Conservation (phyloP, 2,797 vertebrate species). For the Crypturellus tataupa region DNA sequence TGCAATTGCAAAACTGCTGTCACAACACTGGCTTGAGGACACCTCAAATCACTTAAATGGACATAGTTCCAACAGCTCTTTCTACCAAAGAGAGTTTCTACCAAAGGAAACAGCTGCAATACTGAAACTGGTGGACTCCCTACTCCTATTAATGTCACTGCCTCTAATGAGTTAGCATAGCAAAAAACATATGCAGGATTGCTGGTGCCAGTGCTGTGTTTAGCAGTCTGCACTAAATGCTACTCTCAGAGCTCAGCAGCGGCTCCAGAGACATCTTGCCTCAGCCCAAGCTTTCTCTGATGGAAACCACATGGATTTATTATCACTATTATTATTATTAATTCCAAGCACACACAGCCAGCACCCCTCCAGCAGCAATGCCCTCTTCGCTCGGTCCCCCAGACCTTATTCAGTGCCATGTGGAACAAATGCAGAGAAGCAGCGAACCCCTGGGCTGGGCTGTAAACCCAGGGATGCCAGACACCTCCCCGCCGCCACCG, state of each 20-base stretch:
- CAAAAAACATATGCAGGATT: not conserved
- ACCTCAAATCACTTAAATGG: not conserved
- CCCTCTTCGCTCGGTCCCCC: not conserved
- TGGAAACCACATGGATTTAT: not conserved
- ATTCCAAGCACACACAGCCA: not conserved
- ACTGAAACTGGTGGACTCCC: not conserved
- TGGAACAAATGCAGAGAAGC: not conserved
- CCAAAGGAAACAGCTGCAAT: not conserved
- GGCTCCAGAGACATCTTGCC: not conserved
- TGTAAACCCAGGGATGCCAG: not conserved
- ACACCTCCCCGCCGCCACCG: not conserved
- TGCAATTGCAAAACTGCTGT: rapidly evolving
- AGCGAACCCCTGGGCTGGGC: rapidly evolving
- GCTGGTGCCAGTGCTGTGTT: not conserved
- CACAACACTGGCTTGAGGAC: no score
- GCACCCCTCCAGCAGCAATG: not conserved
- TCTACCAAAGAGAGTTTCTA: not conserved
- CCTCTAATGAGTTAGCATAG: not conserved
- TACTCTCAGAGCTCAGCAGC: not conserved
- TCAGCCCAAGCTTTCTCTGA: not conserved
- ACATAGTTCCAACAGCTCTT: not conserved
- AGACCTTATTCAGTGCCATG: rapidly evolving
- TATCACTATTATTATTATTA: no score
- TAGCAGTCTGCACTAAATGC: rapidly evolving
- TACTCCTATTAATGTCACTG: not conserved